Conservation (phyloP, 2,113 vertebrate species). For the Montifringilla adamsi region DNA sequence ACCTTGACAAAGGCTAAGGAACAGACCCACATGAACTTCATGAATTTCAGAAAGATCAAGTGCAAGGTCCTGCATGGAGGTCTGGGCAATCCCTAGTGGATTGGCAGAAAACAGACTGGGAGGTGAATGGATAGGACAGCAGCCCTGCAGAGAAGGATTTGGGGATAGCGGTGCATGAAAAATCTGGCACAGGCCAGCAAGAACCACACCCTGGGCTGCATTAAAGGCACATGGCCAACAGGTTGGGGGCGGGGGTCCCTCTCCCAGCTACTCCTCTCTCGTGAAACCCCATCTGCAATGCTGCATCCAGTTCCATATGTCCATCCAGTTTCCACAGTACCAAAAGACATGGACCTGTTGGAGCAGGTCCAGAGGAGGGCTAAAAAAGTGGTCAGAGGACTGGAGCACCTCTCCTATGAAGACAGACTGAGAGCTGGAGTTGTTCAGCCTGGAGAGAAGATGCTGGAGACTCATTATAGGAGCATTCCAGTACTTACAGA, state of each 20-base stretch:
- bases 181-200: not conserved
- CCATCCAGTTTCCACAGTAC: not conserved
- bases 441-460: not conserved
- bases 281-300: not conserved
- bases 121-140: not conserved
- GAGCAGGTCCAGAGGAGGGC: not conserved
- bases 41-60: not conserved
- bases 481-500: not conserved
- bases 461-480: not conserved
- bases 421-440: not conserved
- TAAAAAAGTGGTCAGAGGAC: not conserved
- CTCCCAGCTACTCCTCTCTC: not conserved
- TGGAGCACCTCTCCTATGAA: not conserved
- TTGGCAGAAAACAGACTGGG: too few relatives aligned
- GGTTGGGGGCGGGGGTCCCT: not conserved
- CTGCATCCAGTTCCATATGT: not conserved
- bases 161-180: accelerated
- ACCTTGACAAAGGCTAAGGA: not conserved
- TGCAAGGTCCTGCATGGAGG: not conserved
- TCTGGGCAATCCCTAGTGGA: not conserved
- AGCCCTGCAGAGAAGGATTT: not conserved
- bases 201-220: not conserved
- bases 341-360: not conserved
- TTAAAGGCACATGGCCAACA: not conserved
- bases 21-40: not conserved